Conservation (phyloP, 2,888 invertebrate species). For the Ornithoptera priamus region DNA sequence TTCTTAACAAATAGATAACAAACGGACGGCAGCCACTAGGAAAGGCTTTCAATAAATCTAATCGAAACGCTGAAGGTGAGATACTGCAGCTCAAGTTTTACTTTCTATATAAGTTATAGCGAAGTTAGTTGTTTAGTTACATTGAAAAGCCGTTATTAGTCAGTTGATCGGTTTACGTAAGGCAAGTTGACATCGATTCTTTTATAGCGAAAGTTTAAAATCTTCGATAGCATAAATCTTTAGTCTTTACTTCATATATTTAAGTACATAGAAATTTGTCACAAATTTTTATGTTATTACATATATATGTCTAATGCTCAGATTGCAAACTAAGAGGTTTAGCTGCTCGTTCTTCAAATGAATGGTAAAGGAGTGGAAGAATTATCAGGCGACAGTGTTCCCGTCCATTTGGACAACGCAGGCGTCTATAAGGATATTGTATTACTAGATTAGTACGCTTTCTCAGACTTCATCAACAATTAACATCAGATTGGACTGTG, state of each 20-base stretch:
- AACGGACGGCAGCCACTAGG: background rate
- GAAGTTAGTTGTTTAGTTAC: conserved; percentile 9
- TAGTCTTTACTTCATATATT: background rate
- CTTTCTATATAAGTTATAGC: conserved; percentile 18
- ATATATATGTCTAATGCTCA: too few species aligned
- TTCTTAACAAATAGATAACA: too few species aligned
- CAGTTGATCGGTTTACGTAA: conserved; percentile 15
- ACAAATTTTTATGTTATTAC: too few species aligned
- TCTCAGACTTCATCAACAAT: too few species aligned
- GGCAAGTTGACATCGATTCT: conserved; percentile 9
- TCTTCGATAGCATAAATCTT: background rate
- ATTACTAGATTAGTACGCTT: too few species aligned
- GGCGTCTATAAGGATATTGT: too few species aligned
- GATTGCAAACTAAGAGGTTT: too few species aligned
- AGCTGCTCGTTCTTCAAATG: too few species aligned
- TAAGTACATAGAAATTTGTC: background rate
- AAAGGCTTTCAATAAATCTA: conserved; percentile 1
- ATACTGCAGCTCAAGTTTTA: conserved; percentile 11
- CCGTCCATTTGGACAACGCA: too few species aligned
- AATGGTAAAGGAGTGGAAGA: too few species aligned
- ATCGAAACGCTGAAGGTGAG: conserved; percentile 1
- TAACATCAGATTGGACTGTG: too few species aligned
- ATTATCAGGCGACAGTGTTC: too few species aligned
- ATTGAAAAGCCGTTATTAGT: conserved; percentile 17
- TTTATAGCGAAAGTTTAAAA: conserved; percentile 20